Base-by-base conservation (phyloP, 2,797 vertebrate genomes). In the Ceyx erithaca region DNA sequence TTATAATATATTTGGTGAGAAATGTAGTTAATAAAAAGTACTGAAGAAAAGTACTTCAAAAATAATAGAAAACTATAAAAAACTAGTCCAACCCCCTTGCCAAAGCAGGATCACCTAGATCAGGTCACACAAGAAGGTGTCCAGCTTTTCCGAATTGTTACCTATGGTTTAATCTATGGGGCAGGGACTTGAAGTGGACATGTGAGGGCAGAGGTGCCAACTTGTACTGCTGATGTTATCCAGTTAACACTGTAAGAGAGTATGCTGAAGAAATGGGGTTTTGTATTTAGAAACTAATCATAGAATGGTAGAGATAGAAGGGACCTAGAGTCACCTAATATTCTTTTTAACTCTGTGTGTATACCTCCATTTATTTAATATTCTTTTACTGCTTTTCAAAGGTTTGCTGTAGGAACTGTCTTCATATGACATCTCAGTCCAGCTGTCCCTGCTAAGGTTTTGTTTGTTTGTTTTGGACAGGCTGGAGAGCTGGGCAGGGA, bases 151-250 rank as follows among this genome's bases (percentile, higher is more conserved):
- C 55, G 41, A 66, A 20, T 54, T 4, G 0, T 70, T 14, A 33
- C 4, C 12, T 45, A 15, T 45, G 46, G 14, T 64, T 75, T 70
- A 23, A 75, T 59, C 7, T 54, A 8, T 43, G 4, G 40, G n/a
- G 7, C 18, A 28, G 21, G 15, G 25, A 66, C 35, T 11, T 62
- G 28, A 18, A 55, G 10, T 51, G 21, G 37, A 77, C 11, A 9
- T 2, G 1, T 17, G 13, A 8, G 4, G 15, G n/a, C 45, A 20
- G 28, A 7, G 6, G 12, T 88, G 31, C 28, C 25, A 17, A 0
- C 76, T 80, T 46, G 20, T 71, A n/a, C 28, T 55, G 41, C 33
- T 71, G 15, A 7, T 76, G 6, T 30, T 2, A 0, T 35, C 35
- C 4, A 1, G n/a, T 58, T 20, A 46, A 8, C n/a, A 3, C 16